Percentiles rank a stretch among this genome's conserved stretches.
Evolutionary conservation across 2,113 vertebrate species (phyloP).

Genomic region (Atlantisia rogersi): DNA sequence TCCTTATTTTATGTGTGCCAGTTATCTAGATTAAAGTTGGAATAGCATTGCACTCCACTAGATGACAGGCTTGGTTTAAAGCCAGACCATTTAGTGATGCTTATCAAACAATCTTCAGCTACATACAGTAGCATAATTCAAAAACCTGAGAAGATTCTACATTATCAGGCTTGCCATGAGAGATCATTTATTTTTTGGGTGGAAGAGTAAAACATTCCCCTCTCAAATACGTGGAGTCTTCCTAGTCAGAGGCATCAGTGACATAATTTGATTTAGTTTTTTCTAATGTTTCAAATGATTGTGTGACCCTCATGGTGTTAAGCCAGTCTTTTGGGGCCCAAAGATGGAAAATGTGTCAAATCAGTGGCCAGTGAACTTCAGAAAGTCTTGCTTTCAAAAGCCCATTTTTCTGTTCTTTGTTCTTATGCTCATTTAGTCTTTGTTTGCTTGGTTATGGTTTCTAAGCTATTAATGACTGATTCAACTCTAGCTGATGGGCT

Average conservation of each 20-base stretch:
- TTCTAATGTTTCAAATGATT: background rate
- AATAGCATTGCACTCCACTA: constrained; percentile 72
- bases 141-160: constrained; percentile 58
- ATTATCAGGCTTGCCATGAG: constrained; percentile 24
- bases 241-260: background rate
- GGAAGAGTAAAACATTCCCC: background rate
- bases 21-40: constrained; percentile 74
- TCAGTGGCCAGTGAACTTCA: background rate
- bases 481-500: background rate
- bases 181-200: background rate
- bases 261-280: background rate
- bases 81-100: constrained; percentile 70
- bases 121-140: constrained; percentile 59
- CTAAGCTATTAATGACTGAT: background rate
- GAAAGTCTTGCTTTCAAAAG: background rate
- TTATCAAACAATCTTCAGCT: constrained; percentile 65
- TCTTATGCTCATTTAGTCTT: background rate
- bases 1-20: constrained; percentile 68
- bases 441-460: background rate
- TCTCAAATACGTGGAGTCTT: background rate
- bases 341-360: background rate
- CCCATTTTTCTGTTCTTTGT: background rate
- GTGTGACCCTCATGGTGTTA: background rate
- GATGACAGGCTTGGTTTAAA: constrained; percentile 77
- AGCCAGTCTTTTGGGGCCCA: background rate